Base-by-base conservation (phyloP, 2,888 invertebrate genomes). In the Ctenicera cuprea region DNA sequence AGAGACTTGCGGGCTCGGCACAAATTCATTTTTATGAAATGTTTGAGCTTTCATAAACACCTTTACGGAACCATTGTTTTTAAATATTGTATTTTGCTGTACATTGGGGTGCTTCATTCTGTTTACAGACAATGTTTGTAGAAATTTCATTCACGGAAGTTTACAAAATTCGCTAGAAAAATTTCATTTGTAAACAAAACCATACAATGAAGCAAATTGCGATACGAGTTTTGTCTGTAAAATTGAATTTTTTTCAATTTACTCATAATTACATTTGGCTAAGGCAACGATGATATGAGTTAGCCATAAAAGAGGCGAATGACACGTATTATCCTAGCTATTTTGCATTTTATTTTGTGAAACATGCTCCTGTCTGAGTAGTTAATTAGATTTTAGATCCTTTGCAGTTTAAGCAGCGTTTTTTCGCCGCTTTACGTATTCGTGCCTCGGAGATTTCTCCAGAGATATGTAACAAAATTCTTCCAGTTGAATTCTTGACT, bases 361-460 rank as follows among this genome's bases (percentile, higher is more conserved):
- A 63, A 26, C 52, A 41, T 41, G 38, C 14, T 38, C 37, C 37
- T 38, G 22, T 52, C 52, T 41, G 38, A 37, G 38, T 41, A 65
- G 22, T 61, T 69, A 69, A 69, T 69, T 61, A 69, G 50, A 69
- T 62, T 62, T 62, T 18, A 61, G 38, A 26, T 61, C 48, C 62
- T 37, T 69, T 61, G 69, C 59, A 69, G 59, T 62, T 69, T 69
- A 61, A 62, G 50, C 48, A 61, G 45, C 41, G 37, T 50, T 50
- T 69, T 62, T 61, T 57, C 54, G 22, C 48, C 22, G 59, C 59
- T 69, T 66, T 59, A 61, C 50, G 61, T 50, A 68, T 68, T 68
- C 61, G 61, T 48, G 61, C 37, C 69, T 33, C 61, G 37, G 50
- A 37, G 45, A 50, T 61, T 69, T 69, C 62, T 69, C 69, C 18